Evolutionary conservation across 2,113 vertebrate genomes (phyloP), one percentile per base, ranked within the genome.

Genomic region (Castor canadensis): DNA sequence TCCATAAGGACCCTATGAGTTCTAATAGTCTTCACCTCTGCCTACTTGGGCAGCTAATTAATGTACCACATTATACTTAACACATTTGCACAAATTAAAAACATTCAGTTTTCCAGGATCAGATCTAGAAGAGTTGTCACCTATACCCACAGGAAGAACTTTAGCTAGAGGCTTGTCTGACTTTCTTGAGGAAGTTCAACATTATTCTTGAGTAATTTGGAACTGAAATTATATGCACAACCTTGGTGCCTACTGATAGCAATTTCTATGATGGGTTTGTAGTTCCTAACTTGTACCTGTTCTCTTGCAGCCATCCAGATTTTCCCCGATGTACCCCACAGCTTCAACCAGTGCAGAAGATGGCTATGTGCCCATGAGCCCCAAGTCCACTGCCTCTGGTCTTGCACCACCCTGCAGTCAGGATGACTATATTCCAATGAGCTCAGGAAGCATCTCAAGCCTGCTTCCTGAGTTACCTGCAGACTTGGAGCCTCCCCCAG

Each of bases 361-460:
- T 90, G 98, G 98, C 73, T 99, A 99, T 0, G 98, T 99, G 83
- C 99, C 99, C 93, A 99, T 99, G 99, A 98, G 97, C 22, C 98
- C 99, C 82, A 98, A 97, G 86, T 95, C 97, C 7, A 98, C 98
- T 6, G 96, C 98, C 0, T 98, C 98, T 1, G 73, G 97, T 0
- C 92, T 97, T 0, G n/a, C 91, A 84, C 40, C 98, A 0, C 94
- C 98, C 40, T 77, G 80, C 52, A 98, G 98, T 19, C 96, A 98
- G 0, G 99, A 99, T 0, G 99, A 99, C 38, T 99, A 99, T 98
- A 99, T 99, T 95, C 99, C 99, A 66, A 99, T 99, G 99, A 99
- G 98, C 60, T 95, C 97, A 9, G 99, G 99, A 45, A 98, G 98
- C 62, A 92, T 99, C 85, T 89, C 98, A 13, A 98, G 97, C 87